These are phyloP conservation scores for Zophobas atratus DNA, from an alignment of 1,140 invertebrate species.

Conservation along the genomic window DNA sequence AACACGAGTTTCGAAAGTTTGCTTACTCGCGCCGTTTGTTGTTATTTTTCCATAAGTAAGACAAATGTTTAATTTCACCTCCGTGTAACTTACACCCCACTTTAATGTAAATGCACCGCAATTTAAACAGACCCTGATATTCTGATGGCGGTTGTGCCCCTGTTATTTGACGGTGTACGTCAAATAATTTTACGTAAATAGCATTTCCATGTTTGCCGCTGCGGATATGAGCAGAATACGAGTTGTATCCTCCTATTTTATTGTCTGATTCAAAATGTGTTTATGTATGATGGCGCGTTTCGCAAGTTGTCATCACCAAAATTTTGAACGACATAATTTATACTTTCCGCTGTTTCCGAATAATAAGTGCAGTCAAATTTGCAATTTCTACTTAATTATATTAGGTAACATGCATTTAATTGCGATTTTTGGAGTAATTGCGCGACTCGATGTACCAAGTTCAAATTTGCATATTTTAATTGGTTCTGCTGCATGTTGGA, in stretches of 20 bases:
- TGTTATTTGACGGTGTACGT: slow-evolving; percentile 36
- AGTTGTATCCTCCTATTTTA: slow-evolving; percentile 12
- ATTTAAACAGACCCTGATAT: slow-evolving; percentile 28
- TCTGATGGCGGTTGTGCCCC: slow-evolving; percentile 14
- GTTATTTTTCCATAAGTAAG: not conserved
- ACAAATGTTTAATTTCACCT: not conserved
- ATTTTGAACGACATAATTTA: not conserved
- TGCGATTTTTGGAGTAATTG: not conserved
- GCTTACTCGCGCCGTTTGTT: too few species aligned
- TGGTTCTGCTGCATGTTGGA: not conserved
- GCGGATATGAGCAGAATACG: slow-evolving; percentile 18
- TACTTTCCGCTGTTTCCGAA: too few species aligned
- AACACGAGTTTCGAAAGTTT: too few species aligned
- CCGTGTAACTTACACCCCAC: not conserved
- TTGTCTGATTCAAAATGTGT: slow-evolving; percentile 4
- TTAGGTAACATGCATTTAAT: not conserved
- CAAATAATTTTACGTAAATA: slow-evolving; percentile 46
- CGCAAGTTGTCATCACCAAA: not conserved
- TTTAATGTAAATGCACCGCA: not conserved
- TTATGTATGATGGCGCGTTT: not conserved
- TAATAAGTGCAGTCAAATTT: too few species aligned
- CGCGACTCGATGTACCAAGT: too few species aligned
- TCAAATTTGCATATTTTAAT: slow-evolving; percentile 31
- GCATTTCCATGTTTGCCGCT: slow-evolving; percentile 40
- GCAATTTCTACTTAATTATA: too few species aligned